Evolutionary conservation across 2,113 vertebrate species (phyloP).

Genomic region (Corythoichthys intestinalis): DNA sequence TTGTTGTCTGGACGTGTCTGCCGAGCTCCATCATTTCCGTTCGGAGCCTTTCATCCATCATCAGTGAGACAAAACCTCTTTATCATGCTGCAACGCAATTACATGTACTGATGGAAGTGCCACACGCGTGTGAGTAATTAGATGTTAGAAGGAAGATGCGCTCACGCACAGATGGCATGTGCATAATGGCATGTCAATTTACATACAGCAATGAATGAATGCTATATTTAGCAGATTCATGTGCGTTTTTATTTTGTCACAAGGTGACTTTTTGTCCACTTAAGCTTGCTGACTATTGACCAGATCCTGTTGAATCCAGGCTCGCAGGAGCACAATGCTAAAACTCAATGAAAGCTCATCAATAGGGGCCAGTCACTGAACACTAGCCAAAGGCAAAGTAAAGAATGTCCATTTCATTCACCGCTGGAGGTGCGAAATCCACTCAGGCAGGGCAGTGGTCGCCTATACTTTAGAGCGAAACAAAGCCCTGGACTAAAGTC

Average conservation of each 20-base stretch:
- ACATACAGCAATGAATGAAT: slow-evolving; percentile 40
- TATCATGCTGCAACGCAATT: slow-evolving; percentile 33
- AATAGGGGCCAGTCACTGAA: slow-evolving; percentile 18
- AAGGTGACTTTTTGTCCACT: slow-evolving; percentile 27
- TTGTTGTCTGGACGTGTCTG: slow-evolving; percentile 1
- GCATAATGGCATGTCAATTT: slow-evolving; percentile 35
- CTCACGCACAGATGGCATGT: slow-evolving; percentile 39
- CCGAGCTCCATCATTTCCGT: slow-evolving; percentile 21
- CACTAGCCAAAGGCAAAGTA: slow-evolving; percentile 15
- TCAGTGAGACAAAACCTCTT: slow-evolving; percentile 21
- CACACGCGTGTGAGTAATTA: slow-evolving; percentile 48
- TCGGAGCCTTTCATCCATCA: slow-evolving; percentile 41
- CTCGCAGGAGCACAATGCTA: slow-evolving; percentile 20
- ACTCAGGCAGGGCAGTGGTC: slow-evolving; percentile 32
- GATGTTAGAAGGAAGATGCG: slow-evolving; percentile 27
- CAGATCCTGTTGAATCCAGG: slow-evolving; percentile 42
- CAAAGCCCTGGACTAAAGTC: slow-evolving; percentile 54
- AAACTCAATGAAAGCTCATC: slow-evolving; percentile 38
- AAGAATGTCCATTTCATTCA: slow-evolving; percentile 41
- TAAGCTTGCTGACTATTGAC: slow-evolving; percentile 45
- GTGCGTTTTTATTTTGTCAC: slow-evolving; percentile 34
- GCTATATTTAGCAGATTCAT: slow-evolving; percentile 50
- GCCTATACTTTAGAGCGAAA: slow-evolving; percentile 43
- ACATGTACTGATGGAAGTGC: slow-evolving; percentile 40
- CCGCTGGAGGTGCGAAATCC: slow-evolving; percentile 51